Evolutionary conservation across 2,888 invertebrate species (phyloP).

Genomic region (Drosophila nigricruria): DNA sequence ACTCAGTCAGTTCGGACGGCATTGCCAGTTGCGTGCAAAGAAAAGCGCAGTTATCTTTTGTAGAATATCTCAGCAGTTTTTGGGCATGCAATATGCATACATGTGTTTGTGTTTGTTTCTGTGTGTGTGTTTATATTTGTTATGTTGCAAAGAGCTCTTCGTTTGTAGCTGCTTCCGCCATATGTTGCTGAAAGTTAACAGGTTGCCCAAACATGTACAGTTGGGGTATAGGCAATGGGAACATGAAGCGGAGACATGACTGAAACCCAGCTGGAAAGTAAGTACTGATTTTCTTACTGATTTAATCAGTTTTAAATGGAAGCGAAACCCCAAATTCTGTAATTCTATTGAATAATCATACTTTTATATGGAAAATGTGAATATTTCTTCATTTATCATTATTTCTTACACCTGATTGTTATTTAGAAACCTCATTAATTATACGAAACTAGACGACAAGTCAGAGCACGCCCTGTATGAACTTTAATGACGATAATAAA

Average conservation of each 20-base stretch:
- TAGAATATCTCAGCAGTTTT: conserved; percentile 56
- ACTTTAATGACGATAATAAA: conserved; percentile 59
- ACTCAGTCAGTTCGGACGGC: conserved; percentile 26
- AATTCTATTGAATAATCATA: background rate
- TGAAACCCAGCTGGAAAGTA: background rate
- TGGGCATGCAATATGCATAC: conserved; percentile 27
- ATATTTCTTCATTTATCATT: background rate
- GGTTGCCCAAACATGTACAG: conserved; percentile 47
- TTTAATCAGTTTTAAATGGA: background rate
- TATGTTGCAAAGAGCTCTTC: conserved; percentile 4
- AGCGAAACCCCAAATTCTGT: background rate
- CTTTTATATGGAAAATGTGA: background rate
- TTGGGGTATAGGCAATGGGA: conserved; percentile 5
- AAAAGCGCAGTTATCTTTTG: conserved; percentile 77
- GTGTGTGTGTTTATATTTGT: conserved; percentile 4
- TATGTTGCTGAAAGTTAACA: conserved; percentile 58
- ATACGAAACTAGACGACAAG: conserved; percentile 62
- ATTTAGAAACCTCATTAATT: conserved; percentile 58
- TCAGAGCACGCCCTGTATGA: conserved; percentile 50
- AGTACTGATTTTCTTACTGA: background rate
- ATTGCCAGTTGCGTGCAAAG: conserved; percentile 53
- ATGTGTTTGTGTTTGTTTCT: background rate
- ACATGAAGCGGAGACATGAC: background rate
- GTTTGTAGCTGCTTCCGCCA: conserved; percentile 24
- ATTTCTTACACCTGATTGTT: conserved; percentile 17